Base-by-base conservation (phyloP, 2,888 invertebrate genomes). In the Diloba caeruleocephala region DNA sequence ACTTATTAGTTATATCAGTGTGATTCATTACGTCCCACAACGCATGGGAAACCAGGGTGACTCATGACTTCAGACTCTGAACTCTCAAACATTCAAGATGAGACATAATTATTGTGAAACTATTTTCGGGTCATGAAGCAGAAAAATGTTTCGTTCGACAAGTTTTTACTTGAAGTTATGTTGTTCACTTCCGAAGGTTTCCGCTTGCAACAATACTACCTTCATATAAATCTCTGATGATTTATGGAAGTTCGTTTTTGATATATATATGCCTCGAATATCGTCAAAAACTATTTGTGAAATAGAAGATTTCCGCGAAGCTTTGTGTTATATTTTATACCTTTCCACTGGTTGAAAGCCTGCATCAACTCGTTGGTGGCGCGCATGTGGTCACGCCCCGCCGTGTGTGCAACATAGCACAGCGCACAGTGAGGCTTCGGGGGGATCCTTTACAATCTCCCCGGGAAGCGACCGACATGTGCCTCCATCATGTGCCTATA, bases 11-110 rank as follows among this genome's bases (percentile, higher is more conserved):
- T 63, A 58, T 62, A 63, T 63, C 42, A 46, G 19, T 39, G 33
- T 61, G 61, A 62, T 63, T 62, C 61, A 62, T 36, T 36, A 23
- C 13, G 29, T 39, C 51, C 57, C 52, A 58, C 53, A 45, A 21
- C 14, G 10, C 29, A 51, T 63, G 63, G 64, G 64, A 64, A 62
- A 32, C 38, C 1, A 4, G n/a, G 26, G 17, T 62, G 56, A 60
- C 10, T 62, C 60, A 60, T 12, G 15, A n/a, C 10, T 43, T 57
- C 31, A 49, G 34, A 25, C 17, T 29, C 28, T 31, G 52, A 45
- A 45, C 45, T 28, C 25, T 44, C 38, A 41, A 51, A 56, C 41
- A 56, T 41, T 51, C 42, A 9, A 10, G 43, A 51, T 65, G 55
- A 59, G 14, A 39, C 49, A 42, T 54, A 34, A 45, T 42, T 34